A percentile compares a stretch with the other conserved stretches of the same genome.
Evolutionary conservation across 2,113 vertebrate species (phyloP).

Genomic region (Ia io): DNA sequence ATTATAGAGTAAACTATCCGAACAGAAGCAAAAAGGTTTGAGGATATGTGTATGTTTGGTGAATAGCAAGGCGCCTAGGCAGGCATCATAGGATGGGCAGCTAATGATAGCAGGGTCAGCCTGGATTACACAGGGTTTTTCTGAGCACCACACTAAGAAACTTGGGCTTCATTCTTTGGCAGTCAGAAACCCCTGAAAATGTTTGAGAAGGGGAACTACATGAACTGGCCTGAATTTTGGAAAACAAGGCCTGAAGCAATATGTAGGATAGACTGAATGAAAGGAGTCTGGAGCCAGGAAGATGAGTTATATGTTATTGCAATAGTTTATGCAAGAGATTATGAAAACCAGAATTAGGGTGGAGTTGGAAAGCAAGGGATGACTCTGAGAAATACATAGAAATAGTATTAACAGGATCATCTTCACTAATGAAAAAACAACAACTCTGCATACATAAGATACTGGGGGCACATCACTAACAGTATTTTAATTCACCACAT

Average conservation of each 20-base stretch:
- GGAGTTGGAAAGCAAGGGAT: not conserved
- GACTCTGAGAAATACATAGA: constrained; percentile 23
- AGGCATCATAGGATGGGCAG: not conserved
- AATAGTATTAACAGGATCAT: not conserved
- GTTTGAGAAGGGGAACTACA: not conserved
- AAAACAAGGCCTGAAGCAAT: not conserved
- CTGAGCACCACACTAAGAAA: not conserved
- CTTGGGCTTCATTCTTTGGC: not conserved
- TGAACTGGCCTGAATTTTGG: not conserved
- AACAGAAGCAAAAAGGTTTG: not conserved
- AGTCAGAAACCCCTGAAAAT: not conserved
- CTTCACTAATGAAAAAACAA: not conserved
- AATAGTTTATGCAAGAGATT: constrained; percentile 24
- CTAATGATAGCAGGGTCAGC: not conserved
- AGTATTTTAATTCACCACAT: not conserved
- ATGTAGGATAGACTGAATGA: not conserved
- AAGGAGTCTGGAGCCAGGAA: not conserved
- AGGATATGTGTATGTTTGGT: not conserved
- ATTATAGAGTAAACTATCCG: not conserved
- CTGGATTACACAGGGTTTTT: not conserved
- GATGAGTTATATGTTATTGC: constrained; percentile 30
- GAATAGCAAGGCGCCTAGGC: not conserved
- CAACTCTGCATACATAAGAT: not conserved
- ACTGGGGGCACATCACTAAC: not conserved
- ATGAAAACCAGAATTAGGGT: constrained; percentile 40